These are phyloP conservation scores for Aspidiotus rigidus DNA, from an alignment of 2,888 invertebrate species.

Conservation along the genomic window DNA sequence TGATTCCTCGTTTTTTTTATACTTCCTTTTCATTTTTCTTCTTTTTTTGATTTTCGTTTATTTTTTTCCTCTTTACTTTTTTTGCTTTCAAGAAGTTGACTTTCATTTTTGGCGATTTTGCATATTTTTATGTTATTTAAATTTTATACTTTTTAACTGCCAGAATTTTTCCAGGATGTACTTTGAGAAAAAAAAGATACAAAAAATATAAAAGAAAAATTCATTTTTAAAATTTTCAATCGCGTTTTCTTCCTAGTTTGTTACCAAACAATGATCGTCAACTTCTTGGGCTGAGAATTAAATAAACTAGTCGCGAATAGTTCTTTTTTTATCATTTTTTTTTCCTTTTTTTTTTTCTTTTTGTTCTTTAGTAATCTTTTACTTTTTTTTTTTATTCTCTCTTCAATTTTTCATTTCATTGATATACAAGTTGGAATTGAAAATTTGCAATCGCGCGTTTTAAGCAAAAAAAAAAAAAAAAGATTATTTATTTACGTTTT, in stretches of 20 bases:
- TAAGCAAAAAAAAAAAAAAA: constrained; percentile 8
- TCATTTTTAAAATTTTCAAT: background rate
- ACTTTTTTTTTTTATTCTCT: constrained; percentile 7
- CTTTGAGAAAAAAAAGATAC: constrained; percentile 4
- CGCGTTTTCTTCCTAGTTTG: constrained; percentile 23
- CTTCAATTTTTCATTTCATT: background rate
- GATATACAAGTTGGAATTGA: too few species aligned
- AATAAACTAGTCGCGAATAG: constrained; percentile 5
- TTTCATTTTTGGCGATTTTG: constrained; percentile 61
- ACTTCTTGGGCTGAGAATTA: constrained; percentile 54
- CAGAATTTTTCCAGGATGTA: constrained; percentile 19
- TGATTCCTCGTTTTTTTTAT: constrained; percentile 21
- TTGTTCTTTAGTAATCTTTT: background rate
- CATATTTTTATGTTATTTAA: constrained; percentile 29
- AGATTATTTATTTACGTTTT: background rate
- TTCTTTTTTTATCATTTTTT: background rate
- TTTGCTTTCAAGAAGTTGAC: constrained; percentile 80
- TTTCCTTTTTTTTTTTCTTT: background rate
- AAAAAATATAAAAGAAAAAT: constrained; percentile 5
- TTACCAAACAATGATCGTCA: constrained; percentile 50
- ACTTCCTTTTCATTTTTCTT: constrained; percentile 2
- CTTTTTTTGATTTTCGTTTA: constrained; percentile 20
- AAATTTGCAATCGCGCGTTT: background rate
- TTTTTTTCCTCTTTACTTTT: constrained; percentile 31
- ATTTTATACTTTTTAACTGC: constrained; percentile 24